phyloP scores from a whole-genome alignment of 2,888 invertebrate species.

The Stegophylla sp. region DNA sequence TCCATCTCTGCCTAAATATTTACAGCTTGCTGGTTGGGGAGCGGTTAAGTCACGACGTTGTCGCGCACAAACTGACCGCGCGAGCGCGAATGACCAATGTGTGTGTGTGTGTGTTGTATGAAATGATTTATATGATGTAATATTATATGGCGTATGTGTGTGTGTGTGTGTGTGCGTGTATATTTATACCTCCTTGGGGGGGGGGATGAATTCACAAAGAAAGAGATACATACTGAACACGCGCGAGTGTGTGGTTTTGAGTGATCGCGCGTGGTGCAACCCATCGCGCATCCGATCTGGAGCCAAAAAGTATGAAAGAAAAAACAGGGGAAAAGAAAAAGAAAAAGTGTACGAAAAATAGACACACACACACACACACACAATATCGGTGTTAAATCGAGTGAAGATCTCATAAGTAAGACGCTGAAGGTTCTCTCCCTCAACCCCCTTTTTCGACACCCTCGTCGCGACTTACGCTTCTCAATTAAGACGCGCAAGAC shows the following conservation, averaged over 20 bases:
- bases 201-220: not conserved
- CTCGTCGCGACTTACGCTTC: slow-evolving; percentile 4
- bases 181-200: not conserved
- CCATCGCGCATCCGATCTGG: not conserved
- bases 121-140: too few relatives aligned
- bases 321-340: not conserved
- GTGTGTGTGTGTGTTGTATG: too few relatives aligned
- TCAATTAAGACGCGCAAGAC: slow-evolving; percentile 22
- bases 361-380: not conserved
- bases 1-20: too few relatives aligned
- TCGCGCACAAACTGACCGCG: too few relatives aligned
- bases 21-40: too few relatives aligned
- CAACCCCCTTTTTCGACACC: not conserved
- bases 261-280: slow-evolving; percentile 5
- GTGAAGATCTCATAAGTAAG: slow-evolving; percentile 18
- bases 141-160: too few relatives aligned
- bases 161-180: too few relatives aligned
- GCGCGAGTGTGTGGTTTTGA: slow-evolving; percentile 4
- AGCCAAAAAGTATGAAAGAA: slow-evolving; percentile 27
- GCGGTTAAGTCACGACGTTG: too few relatives aligned
- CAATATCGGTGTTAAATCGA: slow-evolving; percentile 35
- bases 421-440: slow-evolving; percentile 7
- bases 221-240: not conserved
- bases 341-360: not conserved
- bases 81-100: too few relatives aligned